Percentiles rank a stretch among this genome's conserved stretches.
These are phyloP conservation scores for Tachuris rubrigastra DNA, from an alignment of 2,113 vertebrate genomes.

Conservation along the genomic window DNA sequence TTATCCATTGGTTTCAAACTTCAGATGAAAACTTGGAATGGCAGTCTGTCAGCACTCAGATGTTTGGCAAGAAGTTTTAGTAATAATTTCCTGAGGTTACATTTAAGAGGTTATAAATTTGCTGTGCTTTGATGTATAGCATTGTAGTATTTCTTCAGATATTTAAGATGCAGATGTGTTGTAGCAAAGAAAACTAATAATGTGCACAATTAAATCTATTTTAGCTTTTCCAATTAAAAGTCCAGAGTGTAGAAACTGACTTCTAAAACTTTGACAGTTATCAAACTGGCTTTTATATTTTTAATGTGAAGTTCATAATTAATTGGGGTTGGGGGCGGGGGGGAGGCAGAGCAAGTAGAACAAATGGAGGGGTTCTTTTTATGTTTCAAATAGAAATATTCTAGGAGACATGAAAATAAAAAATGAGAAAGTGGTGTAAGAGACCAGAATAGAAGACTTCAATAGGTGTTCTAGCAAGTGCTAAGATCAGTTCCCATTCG, in stretches of 20 bases:
- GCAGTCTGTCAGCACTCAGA: constrained; percentile 40
- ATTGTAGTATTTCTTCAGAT: constrained; percentile 30
- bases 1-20: constrained; percentile 18
- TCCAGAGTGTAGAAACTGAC: not conserved
- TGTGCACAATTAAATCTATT: not conserved
- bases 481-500: not conserved
- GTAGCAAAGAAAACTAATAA: not conserved
- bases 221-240: not conserved
- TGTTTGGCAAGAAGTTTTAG: constrained; percentile 39
- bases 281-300: not conserved
- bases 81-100: constrained; percentile 51
- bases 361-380: not conserved
- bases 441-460: not conserved
- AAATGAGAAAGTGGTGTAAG: not conserved
- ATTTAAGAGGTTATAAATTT: constrained; percentile 49
- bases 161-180: constrained; percentile 1
- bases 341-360: not conserved
- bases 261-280: constrained; percentile 2
- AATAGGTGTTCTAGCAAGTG: not conserved
- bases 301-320: not conserved
- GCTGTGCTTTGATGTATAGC: constrained; percentile 42
- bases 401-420: not conserved
- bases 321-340: no score
- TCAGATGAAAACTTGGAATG: constrained; percentile 42
- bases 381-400: not conserved